phyloP scores from a whole-genome alignment of 2,888 invertebrate genomes.

The Stenotaenia linearis region DNA sequence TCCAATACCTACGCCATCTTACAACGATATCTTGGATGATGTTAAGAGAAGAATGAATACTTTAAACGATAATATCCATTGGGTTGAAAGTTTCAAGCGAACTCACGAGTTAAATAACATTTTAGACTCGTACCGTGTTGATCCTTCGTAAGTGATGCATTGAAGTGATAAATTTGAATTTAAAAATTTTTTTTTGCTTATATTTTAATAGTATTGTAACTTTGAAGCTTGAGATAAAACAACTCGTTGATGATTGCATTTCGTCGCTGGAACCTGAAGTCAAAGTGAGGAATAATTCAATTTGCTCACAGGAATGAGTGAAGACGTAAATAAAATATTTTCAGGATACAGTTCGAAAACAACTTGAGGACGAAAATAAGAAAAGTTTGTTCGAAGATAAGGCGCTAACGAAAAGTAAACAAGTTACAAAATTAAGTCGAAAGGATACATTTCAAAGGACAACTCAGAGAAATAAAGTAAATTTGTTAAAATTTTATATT shows the following conservation, averaged over 20 bases:
- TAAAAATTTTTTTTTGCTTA: too few relatives aligned
- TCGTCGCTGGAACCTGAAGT: not conserved
- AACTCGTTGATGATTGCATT: not conserved
- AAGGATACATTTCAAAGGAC: not conserved
- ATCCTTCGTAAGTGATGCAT: not conserved
- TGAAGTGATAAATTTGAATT: too few relatives aligned
- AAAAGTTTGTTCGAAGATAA: not conserved
- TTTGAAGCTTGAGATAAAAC: not conserved
- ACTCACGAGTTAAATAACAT: not conserved
- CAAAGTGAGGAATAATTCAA: not conserved
- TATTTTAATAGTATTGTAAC: not conserved
- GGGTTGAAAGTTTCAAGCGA: not conserved
- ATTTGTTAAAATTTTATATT: not conserved
- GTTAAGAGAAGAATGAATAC: not conserved
- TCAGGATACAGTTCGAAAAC: not conserved
- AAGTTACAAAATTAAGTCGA: not conserved
- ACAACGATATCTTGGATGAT: not conserved
- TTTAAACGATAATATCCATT: not conserved
- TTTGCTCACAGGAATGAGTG: too few relatives aligned
- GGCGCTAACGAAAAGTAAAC: not conserved
- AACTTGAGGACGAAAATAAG: not conserved
- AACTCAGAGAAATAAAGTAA: not conserved
- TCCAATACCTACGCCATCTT: not conserved
- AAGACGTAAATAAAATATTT: too few relatives aligned
- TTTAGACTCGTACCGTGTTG: not conserved